A percentile compares a stretch with the other conserved stretches of the same genome.
Evolutionary conservation across 2,888 invertebrate genomes (phyloP).

Genomic region (Bugulina stolonifera): DNA sequence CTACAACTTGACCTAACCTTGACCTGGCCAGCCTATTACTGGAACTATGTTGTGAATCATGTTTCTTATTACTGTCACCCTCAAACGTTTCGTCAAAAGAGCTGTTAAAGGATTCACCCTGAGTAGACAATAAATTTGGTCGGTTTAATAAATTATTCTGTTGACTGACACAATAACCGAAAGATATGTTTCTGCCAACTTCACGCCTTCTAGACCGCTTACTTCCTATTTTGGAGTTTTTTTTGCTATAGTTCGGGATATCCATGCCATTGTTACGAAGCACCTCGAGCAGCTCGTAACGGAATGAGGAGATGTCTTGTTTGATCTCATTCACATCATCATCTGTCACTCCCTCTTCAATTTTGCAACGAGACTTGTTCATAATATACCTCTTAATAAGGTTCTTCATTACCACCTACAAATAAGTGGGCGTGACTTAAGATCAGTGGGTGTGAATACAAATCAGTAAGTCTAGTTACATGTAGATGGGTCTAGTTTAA

Average conservation of each 20-base stretch:
- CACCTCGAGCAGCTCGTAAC: constrained; percentile 93
- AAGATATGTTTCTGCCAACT: background rate
- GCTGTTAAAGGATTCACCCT: background rate
- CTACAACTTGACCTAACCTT: constrained; percentile 15
- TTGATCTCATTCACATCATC: constrained; percentile 99
- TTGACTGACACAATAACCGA: constrained; percentile 16
- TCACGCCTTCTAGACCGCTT: background rate
- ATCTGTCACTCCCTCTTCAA: constrained; percentile 94
- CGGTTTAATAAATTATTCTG: background rate
- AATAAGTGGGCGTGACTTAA: no score
- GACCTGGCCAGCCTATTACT: background rate
- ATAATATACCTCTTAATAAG: constrained; percentile 92
- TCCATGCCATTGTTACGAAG: constrained; percentile 78
- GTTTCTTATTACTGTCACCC: background rate
- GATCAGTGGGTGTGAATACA: no score
- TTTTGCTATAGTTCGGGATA: constrained; percentile 34
- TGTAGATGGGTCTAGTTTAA: no score
- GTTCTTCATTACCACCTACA: constrained; percentile 95
- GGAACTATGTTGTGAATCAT: background rate
- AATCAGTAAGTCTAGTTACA: no score
- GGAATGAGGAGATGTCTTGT: constrained; percentile 96
- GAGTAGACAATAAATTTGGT: background rate
- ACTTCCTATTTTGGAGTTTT: background rate
- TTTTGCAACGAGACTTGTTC: constrained; percentile 87
- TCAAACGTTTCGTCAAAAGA: background rate